These are phyloP conservation scores for Isichthys henryi DNA, from an alignment of 2,113 vertebrate species.

Conservation along the genomic window DNA sequence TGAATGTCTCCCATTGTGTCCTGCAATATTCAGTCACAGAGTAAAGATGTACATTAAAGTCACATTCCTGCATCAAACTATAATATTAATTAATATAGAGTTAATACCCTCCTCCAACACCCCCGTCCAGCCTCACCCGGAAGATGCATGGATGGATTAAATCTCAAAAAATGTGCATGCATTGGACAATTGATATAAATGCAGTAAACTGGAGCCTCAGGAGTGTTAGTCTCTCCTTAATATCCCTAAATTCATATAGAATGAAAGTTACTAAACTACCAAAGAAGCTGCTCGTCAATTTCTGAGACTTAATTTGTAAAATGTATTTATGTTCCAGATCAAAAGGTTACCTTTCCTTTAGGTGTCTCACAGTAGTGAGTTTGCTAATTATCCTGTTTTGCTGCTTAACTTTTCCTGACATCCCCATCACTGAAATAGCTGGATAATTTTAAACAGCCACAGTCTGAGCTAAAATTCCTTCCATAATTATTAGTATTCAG, in stretches of 20 bases:
- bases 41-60: not conserved
- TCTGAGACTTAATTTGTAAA: not conserved
- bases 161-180: not conserved
- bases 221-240: not conserved
- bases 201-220: not conserved
- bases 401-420: not conserved
- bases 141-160: not conserved
- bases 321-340: not conserved
- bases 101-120: not conserved
- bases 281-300: not conserved
- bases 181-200: not conserved
- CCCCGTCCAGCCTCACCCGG: not conserved
- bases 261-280: not conserved
- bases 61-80: not conserved
- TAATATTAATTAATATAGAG: not conserved
- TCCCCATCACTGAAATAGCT: not conserved
- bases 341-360: not conserved
- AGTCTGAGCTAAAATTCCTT: not conserved
- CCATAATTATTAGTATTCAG: not conserved
- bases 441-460: not conserved
- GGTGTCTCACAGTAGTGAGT: not conserved
- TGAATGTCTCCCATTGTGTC: not conserved
- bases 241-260: not conserved
- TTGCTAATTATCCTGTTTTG: not conserved
- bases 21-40: not conserved